Percentiles rank a stretch among this genome's conserved stretches.
phyloP scores from a whole-genome alignment of 2,888 invertebrate species.

The Tetrapedia diversipes region DNA sequence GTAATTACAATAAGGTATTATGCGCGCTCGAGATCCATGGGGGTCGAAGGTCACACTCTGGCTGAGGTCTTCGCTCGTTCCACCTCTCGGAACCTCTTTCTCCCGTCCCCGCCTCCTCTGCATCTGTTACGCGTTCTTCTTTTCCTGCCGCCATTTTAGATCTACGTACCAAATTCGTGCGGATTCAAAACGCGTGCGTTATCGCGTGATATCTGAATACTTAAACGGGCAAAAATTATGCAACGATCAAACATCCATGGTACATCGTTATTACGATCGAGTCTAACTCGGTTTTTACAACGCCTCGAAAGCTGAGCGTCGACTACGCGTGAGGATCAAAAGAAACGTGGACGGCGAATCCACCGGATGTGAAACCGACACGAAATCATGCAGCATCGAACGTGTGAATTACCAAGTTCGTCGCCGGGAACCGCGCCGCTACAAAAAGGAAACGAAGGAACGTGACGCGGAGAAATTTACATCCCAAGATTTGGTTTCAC shows the following conservation, averaged over 20 bases:
- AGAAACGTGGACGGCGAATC: not conserved
- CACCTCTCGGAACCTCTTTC: conserved; percentile 22
- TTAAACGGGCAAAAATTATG: too few relatives aligned
- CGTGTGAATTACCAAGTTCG: conserved; percentile 62
- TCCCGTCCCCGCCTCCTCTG: conserved; percentile 4
- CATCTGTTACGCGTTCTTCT: conserved; percentile 11
- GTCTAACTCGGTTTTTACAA: not conserved
- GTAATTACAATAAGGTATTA: conserved; percentile 80
- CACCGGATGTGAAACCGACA: conserved; percentile 65
- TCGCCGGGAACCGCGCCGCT: conserved; percentile 54
- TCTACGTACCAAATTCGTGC: too few relatives aligned
- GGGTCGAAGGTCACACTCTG: conserved; percentile 71
- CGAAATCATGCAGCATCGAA: conserved; percentile 45
- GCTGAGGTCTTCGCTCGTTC: conserved; percentile 66
- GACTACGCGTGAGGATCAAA: not conserved
- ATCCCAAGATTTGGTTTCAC: conserved; percentile 58
- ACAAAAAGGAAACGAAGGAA: conserved; percentile 56
- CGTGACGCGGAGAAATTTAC: conserved; percentile 61
- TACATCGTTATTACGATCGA: too few relatives aligned
- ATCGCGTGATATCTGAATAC: too few relatives aligned
- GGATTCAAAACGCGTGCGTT: too few relatives aligned
- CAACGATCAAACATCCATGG: too few relatives aligned
- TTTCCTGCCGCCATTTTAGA: not conserved
- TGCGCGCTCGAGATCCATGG: conserved; percentile 66
- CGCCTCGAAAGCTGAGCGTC: not conserved